These are phyloP conservation scores for Melanotaenia nigrans DNA, from an alignment of 2,797 vertebrate species.

Conservation along the genomic window DNA sequence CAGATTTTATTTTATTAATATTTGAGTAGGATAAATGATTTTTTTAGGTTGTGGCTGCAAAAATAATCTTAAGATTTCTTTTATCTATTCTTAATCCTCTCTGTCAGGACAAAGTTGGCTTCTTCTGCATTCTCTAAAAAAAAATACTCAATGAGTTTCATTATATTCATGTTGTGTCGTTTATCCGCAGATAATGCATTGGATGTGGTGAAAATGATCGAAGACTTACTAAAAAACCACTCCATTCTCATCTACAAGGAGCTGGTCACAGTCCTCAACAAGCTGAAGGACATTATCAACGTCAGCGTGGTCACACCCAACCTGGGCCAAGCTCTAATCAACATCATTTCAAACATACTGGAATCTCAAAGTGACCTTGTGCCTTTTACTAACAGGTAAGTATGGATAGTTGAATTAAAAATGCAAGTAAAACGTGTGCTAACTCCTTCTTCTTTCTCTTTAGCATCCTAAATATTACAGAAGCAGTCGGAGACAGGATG, in stretches of 20 bases:
- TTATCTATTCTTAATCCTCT: not conserved
- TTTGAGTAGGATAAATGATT: no score
- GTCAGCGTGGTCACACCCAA: slow-evolving; percentile 72
- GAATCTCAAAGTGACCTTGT: slow-evolving; percentile 76
- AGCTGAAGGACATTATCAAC: slow-evolving; percentile 78
- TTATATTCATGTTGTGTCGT: not conserved
- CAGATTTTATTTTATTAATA: no score
- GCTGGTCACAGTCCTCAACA: slow-evolving; percentile 82
- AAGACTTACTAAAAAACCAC: slow-evolving; percentile 76
- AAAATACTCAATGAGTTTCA: not conserved
- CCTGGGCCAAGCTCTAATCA: slow-evolving; percentile 79
- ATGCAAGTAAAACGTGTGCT: not conserved
- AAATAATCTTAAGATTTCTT: not conserved
- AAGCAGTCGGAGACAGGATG: slow-evolving; percentile 86
- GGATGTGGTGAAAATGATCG: slow-evolving; percentile 84
- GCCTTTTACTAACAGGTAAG: slow-evolving; percentile 86
- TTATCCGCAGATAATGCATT: slow-evolving; percentile 82
- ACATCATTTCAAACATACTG: slow-evolving; percentile 83
- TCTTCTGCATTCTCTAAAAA: not conserved
- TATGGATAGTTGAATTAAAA: not conserved
- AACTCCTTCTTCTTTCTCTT: slow-evolving; percentile 1
- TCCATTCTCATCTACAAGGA: slow-evolving; percentile 72
- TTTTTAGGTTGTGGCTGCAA: no score
- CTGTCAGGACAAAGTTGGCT: not conserved
- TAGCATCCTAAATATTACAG: slow-evolving; percentile 88